Evolutionary conservation across 1,140 invertebrate species (phyloP).

Genomic region (Drosophila virilis): DNA sequence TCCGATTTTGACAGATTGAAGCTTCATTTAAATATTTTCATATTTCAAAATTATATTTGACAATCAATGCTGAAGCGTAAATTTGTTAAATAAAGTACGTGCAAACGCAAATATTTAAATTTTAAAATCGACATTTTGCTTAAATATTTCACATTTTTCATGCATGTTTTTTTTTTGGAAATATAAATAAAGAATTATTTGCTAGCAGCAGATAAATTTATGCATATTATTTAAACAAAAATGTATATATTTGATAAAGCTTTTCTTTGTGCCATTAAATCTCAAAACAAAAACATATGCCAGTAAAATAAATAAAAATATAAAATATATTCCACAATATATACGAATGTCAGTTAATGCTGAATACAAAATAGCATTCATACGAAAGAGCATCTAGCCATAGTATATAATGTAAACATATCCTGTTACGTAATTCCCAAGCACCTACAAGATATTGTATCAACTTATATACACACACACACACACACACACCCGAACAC

Average conservation of each 20-base stretch:
- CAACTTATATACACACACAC: too few species aligned
- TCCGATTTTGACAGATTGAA: too few species aligned
- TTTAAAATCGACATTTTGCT: neutral
- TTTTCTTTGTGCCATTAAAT: neutral
- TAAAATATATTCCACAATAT: neutral
- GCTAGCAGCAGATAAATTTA: neutral
- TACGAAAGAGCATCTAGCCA: too few species aligned
- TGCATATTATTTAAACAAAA: neutral
- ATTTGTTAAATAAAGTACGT: neutral
- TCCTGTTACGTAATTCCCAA: too few species aligned
- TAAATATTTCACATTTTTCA: neutral
- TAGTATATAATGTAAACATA: too few species aligned
- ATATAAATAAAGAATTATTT: neutral
- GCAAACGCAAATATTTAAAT: neutral
- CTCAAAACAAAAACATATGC: neutral
- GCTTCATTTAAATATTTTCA: too few species aligned
- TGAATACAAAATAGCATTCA: too few species aligned
- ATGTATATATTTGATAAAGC: neutral
- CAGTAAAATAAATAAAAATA: neutral
- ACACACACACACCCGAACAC: too few species aligned
- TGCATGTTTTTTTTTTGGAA: neutral
- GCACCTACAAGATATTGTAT: too few species aligned
- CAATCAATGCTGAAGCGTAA: neutral
- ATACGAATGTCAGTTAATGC: neutral
- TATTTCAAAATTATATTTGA: neutral